Conservation (phyloP, 2,797 vertebrate species). For the Erethizon dorsatum region DNA sequence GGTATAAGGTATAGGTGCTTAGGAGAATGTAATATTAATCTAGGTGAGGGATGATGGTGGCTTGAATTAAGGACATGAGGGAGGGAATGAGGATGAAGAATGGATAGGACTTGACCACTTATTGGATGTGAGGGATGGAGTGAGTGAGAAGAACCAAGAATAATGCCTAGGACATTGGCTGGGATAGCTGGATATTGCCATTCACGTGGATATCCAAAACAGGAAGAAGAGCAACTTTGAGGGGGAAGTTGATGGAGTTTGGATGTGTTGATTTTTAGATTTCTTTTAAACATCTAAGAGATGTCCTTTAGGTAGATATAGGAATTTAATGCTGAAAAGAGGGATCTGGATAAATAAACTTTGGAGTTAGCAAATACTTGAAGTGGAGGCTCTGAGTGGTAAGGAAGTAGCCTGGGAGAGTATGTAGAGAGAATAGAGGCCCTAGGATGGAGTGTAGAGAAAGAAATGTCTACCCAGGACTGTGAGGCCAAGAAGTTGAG, state of each 20-base stretch:
- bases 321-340: not conserved
- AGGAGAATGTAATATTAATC: not conserved
- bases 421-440: not conserved
- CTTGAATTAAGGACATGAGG: not conserved
- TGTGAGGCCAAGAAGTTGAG: not conserved
- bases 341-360: not conserved
- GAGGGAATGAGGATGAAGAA: not conserved
- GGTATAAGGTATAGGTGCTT: not conserved
- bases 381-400: not conserved
- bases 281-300: slow-evolving; percentile 10
- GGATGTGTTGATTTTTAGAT: slow-evolving; percentile 27
- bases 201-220: not conserved
- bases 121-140: not conserved
- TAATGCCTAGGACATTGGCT: not conserved
- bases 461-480: not conserved
- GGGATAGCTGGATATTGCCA: not conserved
- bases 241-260: not conserved
- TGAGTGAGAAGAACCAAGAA: not conserved
- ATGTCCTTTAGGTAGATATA: not conserved
- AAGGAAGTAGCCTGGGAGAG: not conserved
- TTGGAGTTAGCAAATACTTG: not conserved
- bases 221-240: not conserved
- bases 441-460: not conserved
- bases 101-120: not conserved
- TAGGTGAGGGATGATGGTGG: not conserved